Percentiles rank a stretch among this genome's conserved stretches.
Evolutionary conservation across 2,797 vertebrate genomes (phyloP).

Genomic region (Micrastur ruficollis): DNA sequence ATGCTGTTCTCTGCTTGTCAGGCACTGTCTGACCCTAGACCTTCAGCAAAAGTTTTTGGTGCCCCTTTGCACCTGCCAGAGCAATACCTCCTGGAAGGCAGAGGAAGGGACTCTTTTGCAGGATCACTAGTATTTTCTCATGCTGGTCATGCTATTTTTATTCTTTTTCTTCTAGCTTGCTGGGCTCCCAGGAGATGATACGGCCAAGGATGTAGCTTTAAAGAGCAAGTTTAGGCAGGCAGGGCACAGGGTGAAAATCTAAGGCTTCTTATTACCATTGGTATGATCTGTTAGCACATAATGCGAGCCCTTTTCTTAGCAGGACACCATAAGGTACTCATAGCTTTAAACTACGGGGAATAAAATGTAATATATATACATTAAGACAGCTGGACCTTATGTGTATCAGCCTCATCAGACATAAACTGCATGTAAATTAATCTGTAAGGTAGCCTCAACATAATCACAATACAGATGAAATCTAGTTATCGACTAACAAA

Average conservation of each 20-base stretch:
- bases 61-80: neutral
- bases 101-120: neutral
- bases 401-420: neutral
- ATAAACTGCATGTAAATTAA: neutral
- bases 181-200: neutral
- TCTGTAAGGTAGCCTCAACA: neutral
- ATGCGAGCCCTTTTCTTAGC: neutral
- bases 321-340: neutral
- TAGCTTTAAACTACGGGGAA: neutral
- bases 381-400: neutral
- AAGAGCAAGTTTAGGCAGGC: neutral
- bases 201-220: neutral
- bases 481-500: neutral
- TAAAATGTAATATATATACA: neutral
- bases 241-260: neutral
- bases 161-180: neutral
- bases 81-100: neutral
- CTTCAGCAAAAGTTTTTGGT: neutral
- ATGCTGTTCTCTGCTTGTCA: neutral
- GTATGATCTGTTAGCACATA: neutral
- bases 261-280: neutral
- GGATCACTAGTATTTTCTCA: neutral
- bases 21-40: neutral
- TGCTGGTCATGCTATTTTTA: neutral
- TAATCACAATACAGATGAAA: conserved; percentile 14